These are phyloP conservation scores for Reinhardtius hippoglossoides DNA, from an alignment of 2,113 vertebrate species.

Conservation along the genomic window DNA sequence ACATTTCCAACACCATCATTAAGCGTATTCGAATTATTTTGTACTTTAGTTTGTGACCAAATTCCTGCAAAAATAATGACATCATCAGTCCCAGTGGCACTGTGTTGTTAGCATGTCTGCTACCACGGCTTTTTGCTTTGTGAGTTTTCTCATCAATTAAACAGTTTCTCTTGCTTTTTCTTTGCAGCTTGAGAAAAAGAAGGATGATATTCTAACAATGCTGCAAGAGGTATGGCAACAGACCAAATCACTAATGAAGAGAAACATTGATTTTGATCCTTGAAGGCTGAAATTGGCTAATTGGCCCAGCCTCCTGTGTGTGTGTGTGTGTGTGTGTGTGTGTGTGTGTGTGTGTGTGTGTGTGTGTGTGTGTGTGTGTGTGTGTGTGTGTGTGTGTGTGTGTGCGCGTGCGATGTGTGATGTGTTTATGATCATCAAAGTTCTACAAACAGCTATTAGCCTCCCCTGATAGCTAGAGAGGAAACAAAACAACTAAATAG, in stretches of 20 bases:
- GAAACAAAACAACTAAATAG: not conserved
- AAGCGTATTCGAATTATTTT: no score
- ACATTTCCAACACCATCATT: no score
- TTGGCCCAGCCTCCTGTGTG: not conserved
- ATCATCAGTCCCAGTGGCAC: no score
- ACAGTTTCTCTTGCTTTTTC: constrained; percentile 7
- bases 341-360: no score
- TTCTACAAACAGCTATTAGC: constrained; percentile 38
- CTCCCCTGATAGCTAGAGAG: constrained; percentile 36
- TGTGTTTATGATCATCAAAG: constrained; percentile 30
- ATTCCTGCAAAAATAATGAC: no score
- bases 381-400: no score
- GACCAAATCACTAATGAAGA: not conserved
- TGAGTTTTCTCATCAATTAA: not conserved
- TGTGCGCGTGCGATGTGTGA: not conserved
- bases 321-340: constrained; percentile 10
- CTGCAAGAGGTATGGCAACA: constrained; percentile 79
- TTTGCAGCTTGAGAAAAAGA: constrained; percentile 82
- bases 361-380: no score
- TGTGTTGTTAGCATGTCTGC: not conserved
- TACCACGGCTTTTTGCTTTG: not conserved
- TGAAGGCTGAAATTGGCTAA: constrained; percentile 3
- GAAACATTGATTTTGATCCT: constrained; percentile 15
- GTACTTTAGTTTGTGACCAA: no score
- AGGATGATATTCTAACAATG: constrained; percentile 80